A percentile compares a stretch with the other conserved stretches of the same genome.
Evolutionary conservation across 2,797 vertebrate genomes (phyloP).

Genomic region (Meriones psammophilus): DNA sequence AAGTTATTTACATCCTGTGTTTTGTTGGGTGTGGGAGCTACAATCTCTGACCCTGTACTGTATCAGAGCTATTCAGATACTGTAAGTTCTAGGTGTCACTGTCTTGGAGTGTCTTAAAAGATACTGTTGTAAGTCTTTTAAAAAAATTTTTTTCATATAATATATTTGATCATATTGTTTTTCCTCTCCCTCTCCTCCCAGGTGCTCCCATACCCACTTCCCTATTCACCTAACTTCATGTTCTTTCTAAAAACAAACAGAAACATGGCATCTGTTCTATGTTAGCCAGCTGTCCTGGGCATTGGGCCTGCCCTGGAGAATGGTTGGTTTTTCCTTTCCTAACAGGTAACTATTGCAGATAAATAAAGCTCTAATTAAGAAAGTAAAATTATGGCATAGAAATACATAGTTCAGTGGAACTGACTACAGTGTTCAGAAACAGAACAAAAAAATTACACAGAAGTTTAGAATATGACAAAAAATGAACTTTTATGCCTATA

Average conservation of each 20-base stretch:
- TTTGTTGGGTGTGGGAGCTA: no score
- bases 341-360: neutral
- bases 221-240: neutral
- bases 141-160: neutral
- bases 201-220: no score
- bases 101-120: no score
- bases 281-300: neutral
- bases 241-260: neutral
- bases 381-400: neutral
- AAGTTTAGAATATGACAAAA: slow-evolving; percentile 20
- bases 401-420: neutral
- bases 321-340: neutral
- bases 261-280: neutral
- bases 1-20: no score
- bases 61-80: no score
- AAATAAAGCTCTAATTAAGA: slow-evolving; percentile 12
- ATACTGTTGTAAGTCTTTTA: neutral
- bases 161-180: neutral
- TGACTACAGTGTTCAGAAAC: neutral
- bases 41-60: no score
- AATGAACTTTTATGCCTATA: slow-evolving; percentile 28
- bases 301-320: neutral
- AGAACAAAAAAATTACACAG: slow-evolving; percentile 49
- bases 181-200: neutral
- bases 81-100: no score